Percentiles rank a stretch among this genome's conserved stretches.
These are phyloP conservation scores for Pristionchus entomophagus DNA, from an alignment of 2,888 invertebrate species.

Conservation along the genomic window DNA sequence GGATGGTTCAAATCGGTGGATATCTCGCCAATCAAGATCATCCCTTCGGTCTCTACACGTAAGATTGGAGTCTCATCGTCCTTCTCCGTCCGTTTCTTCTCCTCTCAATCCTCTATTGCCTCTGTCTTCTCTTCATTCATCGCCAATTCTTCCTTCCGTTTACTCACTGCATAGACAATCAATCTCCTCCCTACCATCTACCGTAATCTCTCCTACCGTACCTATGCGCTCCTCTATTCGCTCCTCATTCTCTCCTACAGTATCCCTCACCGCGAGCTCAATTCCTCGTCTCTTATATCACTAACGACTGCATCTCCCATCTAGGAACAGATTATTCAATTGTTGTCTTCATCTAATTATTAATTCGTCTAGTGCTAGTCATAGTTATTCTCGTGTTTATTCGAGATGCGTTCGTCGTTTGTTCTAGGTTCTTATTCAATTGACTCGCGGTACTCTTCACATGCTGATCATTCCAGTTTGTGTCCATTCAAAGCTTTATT, in stretches of 20 bases:
- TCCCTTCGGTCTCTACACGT: neutral
- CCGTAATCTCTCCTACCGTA: slow-evolving; percentile 31
- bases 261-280: slow-evolving; percentile 23
- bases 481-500: neutral
- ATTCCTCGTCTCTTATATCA: slow-evolving; percentile 13
- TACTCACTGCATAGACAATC: slow-evolving; percentile 6
- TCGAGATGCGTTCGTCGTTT: slow-evolving; percentile 32
- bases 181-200: neutral
- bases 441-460: neutral
- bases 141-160: neutral
- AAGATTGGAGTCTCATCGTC: neutral
- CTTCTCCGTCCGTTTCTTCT: neutral
- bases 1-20: slow-evolving; percentile 33
- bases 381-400: neutral
- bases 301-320: slow-evolving; percentile 20
- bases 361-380: slow-evolving; percentile 17
- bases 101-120: neutral
- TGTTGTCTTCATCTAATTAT: slow-evolving; percentile 37
- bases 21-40: neutral
- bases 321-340: slow-evolving; percentile 43
- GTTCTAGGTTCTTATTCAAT: slow-evolving; percentile 16
- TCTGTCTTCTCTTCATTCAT: neutral
- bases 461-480: neutral
- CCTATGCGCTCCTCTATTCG: neutral
- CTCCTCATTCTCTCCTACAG: neutral